Percentiles rank a stretch among this genome's conserved stretches.
phyloP scores from a whole-genome alignment of 2,888 invertebrate species.

The Antheraea assamensis region DNA sequence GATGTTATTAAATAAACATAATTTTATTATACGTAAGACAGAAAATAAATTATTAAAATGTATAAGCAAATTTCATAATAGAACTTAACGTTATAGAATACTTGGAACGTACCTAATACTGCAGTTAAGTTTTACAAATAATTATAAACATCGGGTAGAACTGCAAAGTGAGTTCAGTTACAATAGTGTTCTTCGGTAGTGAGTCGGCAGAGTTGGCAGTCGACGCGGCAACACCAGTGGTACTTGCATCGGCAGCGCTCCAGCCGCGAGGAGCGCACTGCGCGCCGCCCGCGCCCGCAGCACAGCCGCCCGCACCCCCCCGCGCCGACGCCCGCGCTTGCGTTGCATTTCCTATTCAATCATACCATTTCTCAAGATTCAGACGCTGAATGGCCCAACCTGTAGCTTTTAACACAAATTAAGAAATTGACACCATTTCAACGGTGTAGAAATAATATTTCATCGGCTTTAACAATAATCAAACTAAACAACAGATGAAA shows the following conservation, averaged over 20 bases:
- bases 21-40: neutral
- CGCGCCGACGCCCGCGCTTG: conserved; percentile 82
- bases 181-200: conserved; percentile 88
- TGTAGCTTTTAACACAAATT: too few relatives aligned
- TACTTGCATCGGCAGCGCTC: conserved; percentile 93
- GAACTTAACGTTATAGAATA: neutral
- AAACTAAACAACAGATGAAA: too few relatives aligned
- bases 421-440: too few relatives aligned
- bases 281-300: conserved; percentile 91
- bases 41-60: neutral
- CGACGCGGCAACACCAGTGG: conserved; percentile 94
- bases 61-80: neutral
- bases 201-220: conserved; percentile 90
- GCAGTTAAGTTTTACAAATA: neutral
- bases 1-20: neutral
- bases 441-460: too few relatives aligned
- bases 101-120: neutral
- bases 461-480: too few relatives aligned
- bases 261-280: conserved; percentile 84
- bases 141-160: conserved; percentile 15
- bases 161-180: conserved; percentile 67
- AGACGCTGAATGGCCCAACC: too few relatives aligned
- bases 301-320: conserved; percentile 91
- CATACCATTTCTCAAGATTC: neutral
- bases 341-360: conserved; percentile 85